Base-by-base conservation (phyloP, 2,797 vertebrate species). In the Sternarchorhynchus goeldii region DNA sequence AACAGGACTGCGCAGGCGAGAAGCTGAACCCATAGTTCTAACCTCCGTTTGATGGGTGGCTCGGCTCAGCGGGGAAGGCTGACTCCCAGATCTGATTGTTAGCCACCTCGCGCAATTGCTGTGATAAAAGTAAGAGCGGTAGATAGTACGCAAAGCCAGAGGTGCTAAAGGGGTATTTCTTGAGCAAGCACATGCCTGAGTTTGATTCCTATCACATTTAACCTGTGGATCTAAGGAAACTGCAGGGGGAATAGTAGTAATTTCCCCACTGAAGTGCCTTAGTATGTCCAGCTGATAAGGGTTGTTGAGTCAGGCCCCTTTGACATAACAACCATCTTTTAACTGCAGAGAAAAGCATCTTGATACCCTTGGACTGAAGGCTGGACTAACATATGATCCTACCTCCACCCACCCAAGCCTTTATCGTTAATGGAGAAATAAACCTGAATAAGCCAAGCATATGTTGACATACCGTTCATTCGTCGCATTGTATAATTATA, bases 191-290 rank as follows among this genome's bases (percentile, higher is more conserved):
- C 18, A 17, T 2, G 25, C 17, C 29, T 16, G 6, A 67, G 31
- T 67, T 66, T 45, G 79, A 82, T 78, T 55, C 59, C 41, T 36
- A 73, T 82, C 80, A 64, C 20, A 18, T 56, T 21, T 67, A 70
- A 71, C 68, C 62, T 56, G 67, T 29, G 6, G 31, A 34, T 77
- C 4, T 41, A 56, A 31, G 16, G 1, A 10, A 72, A 73, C 80
- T 57, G 71, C 62, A 45, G 45, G 72, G 56, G 68, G 21, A 67
- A 20, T 21, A 2, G 0, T 58, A 31, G 76, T 86, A 77, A 86
- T 83, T 85, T 76, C 66, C 82, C 75, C 69, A 67, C 76, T 53
- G 39, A 86, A 72, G 64, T 29, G 75, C 20, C 66, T 53, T 63
- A 20, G n/a, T 21, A 74, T 8, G 50, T 41, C 34, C 67, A 29